Base-by-base conservation (phyloP, 2,888 invertebrate genomes). In the Trimorus sp. region DNA sequence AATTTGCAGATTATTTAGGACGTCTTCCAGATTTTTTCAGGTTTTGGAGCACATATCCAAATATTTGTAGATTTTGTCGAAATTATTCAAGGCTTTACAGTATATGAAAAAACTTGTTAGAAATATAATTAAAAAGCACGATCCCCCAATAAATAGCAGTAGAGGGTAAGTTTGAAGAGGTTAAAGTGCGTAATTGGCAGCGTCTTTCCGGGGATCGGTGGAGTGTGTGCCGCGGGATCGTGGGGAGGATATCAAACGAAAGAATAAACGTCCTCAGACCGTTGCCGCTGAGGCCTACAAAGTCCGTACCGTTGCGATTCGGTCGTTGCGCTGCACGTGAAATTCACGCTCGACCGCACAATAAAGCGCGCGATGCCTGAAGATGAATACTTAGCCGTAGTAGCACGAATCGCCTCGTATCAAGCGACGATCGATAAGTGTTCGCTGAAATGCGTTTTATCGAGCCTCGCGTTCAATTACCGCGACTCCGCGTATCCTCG, bases 341-440 rank as follows among this genome's bases (percentile, higher is more conserved):
- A 79, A 73, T 79, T 79, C 65, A 73, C 71, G 73, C 79, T 73
- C 73, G 79, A 73, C 79, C 73, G 73, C 66, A 53, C 65, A 68
- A 68, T 66, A 56, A 71, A 79, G 73, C 66, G 66, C 73, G 53
- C 53, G 60, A 54, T 62, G 70, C 66, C 70, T 66, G 71, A 54
- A 71, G 73, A 59, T 51, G 69, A 70, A 59, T 70, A 62, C 75
- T 54, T 48, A 58, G 48, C 42, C 12, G 56, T 14, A 48, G 42
- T 78, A 71, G 65, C 59, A 71, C 71, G 78, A 65, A 69, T 59
- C 38, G 73, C 79, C 36, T 60, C 69, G 66, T 74, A 76, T 69
- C 76, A 62, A 69, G 69, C 76, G 49, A 62, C 76, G 62, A 76
- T 76, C 69, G 56, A 76, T 69, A 69, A 68, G 48, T 48, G 54